These are phyloP conservation scores for Kryptolebias marmoratus DNA, from an alignment of 2,113 vertebrate genomes.

Conservation along the genomic window DNA sequence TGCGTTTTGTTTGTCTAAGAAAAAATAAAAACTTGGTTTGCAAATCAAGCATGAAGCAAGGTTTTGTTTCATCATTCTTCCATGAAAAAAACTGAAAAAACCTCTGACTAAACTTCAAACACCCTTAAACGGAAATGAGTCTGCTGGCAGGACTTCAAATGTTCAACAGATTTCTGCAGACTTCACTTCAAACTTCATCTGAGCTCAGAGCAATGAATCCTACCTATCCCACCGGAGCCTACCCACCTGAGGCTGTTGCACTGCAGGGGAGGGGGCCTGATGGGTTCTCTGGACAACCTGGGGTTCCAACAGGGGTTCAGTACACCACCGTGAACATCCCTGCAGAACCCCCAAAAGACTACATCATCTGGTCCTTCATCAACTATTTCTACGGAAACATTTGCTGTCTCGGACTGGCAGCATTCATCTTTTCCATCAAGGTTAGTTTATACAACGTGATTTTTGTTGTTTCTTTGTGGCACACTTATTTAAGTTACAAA, in stretches of 20 bases:
- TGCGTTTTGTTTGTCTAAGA: too few relatives aligned
- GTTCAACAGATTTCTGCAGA: not conserved
- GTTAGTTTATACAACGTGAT: conserved; percentile 34
- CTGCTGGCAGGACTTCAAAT: too few relatives aligned
- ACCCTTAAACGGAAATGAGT: too few relatives aligned
- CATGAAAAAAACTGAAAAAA: too few relatives aligned
- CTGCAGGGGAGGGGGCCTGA: not conserved
- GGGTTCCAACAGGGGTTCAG: not conserved
- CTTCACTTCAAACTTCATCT: not conserved
- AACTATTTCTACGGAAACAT: conserved; percentile 32
- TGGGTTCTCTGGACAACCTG: not conserved
- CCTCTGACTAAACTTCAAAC: too few relatives aligned
- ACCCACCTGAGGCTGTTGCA: not conserved
- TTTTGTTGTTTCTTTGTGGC: too few relatives aligned
- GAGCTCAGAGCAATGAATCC: conserved; percentile 5
- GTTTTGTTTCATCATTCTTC: too few relatives aligned
- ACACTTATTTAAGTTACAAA: too few relatives aligned
- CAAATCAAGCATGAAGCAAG: too few relatives aligned
- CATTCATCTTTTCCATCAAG: conserved; percentile 65
- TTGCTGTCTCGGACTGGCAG: conserved; percentile 58
- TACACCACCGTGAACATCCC: not conserved
- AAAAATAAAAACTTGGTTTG: too few relatives aligned
- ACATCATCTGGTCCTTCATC: conserved; percentile 68
- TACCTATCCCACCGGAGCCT: not conserved
- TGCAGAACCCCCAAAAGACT: conserved; percentile 22